A percentile compares a stretch with the other conserved stretches of the same genome.
These are phyloP conservation scores for Synanthedon formicaeformis DNA, from an alignment of 2,888 invertebrate genomes.

Conservation along the genomic window DNA sequence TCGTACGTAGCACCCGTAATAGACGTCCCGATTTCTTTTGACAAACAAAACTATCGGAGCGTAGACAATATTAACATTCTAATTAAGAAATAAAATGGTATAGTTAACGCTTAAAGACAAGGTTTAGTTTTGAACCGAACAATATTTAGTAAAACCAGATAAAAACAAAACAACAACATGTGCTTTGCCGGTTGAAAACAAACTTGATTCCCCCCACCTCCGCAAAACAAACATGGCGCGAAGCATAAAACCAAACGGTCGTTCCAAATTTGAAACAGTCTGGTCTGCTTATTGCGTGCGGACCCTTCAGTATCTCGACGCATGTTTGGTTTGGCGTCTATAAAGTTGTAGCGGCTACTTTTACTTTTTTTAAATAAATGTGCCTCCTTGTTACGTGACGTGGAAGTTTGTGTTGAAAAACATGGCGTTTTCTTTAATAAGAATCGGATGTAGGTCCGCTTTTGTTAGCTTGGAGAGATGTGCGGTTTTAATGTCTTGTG, in stretches of 20 bases:
- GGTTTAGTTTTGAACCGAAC: not conserved
- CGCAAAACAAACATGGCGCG: conserved; percentile 6
- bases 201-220: conserved; percentile 23
- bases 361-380: conserved; percentile 9
- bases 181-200: conserved; percentile 23
- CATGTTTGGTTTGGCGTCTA: conserved; percentile 3
- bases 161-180: conserved; percentile 14
- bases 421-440: conserved; percentile 61
- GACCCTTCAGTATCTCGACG: conserved; percentile 11
- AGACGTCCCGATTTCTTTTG: too few relatives aligned
- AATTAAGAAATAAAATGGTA: not conserved
- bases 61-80: not conserved
- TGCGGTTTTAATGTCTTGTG: conserved; percentile 33
- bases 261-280: conserved; percentile 39
- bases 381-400: conserved; percentile 8
- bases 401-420: conserved; percentile 13
- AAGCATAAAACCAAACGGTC: conserved; percentile 42
- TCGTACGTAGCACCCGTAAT: conserved; percentile 17
- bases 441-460: conserved; percentile 43
- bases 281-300: conserved; percentile 9
- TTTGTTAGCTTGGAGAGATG: conserved; percentile 44
- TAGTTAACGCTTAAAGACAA: not conserved
- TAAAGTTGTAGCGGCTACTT: conserved; percentile 6
- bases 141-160: not conserved
- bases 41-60: conserved; percentile 1